These are phyloP conservation scores for Capromys pilorides DNA, from an alignment of 2,797 vertebrate genomes.

Conservation along the genomic window DNA sequence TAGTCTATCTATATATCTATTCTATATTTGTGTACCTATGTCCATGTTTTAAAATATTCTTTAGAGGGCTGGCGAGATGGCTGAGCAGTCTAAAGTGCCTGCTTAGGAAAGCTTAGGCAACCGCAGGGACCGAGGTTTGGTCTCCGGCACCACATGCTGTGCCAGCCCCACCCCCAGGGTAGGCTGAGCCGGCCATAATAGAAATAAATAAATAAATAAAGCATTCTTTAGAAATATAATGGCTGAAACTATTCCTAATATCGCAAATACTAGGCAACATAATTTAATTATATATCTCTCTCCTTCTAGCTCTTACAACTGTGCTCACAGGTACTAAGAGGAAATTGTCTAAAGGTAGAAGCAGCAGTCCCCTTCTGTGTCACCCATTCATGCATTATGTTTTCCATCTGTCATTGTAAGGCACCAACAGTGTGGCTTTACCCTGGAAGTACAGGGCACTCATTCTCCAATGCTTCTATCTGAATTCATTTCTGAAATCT, in stretches of 20 bases:
- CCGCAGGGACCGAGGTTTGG: too few relatives aligned
- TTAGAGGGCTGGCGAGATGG: neutral
- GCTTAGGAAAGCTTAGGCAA: too few relatives aligned
- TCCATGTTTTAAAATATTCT: neutral
- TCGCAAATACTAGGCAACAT: neutral
- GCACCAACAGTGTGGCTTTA: neutral
- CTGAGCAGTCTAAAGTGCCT: too few relatives aligned
- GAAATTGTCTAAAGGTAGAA: neutral
- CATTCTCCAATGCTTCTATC: neutral
- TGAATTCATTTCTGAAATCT: neutral
- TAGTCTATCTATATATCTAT: neutral
- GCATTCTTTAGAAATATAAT: too few relatives aligned
- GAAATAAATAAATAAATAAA: too few relatives aligned
- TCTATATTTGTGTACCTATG: neutral
- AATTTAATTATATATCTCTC: conserved; percentile 14
- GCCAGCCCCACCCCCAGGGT: too few relatives aligned
- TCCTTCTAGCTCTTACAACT: neutral
- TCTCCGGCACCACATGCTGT: too few relatives aligned
- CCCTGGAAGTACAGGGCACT: neutral
- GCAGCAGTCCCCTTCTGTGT: fast-evolving
- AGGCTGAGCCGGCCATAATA: too few relatives aligned
- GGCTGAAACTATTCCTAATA: neutral
- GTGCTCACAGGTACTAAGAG: neutral
- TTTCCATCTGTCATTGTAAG: neutral
- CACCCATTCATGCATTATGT: fast-evolving